Evolutionary conservation across 2,888 invertebrate genomes (phyloP), one percentile per base, ranked within the genome.

Genomic region (Resseliella maxima): DNA sequence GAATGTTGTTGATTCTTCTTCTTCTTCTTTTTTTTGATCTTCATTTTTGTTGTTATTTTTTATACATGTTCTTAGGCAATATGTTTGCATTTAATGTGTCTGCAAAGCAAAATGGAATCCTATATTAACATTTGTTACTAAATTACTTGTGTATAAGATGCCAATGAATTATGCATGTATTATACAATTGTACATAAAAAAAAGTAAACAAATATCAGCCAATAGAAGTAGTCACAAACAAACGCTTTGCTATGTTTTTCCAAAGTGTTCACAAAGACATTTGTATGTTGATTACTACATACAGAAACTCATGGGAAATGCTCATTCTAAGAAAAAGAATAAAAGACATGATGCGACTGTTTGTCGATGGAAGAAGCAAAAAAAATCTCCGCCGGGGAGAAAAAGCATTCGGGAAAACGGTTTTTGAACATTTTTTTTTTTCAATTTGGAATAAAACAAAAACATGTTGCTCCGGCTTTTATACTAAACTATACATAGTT

Each of bases 211-310:
- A n/a, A n/a, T n/a, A n/a, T n/a, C n/a, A n/a, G n/a, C n/a, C n/a
- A n/a, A 50, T 18, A 50, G 12, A 50, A 8, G 18, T 18, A 50
- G 2, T 8, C 18, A 12, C 41, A 41, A 41, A 50, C 46, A 50
- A 50, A 15, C 46, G 46, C 46, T 50, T 18, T 15, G 15, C 46
- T 15, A 50, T 8, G 15, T 18, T 2, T 15, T 15, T 41, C 41
- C 41, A 35, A 31, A 72, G 27, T n/a, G 59, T 59, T 59, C 59
- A 59, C 59, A n/a, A 59, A 59, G 59, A 59, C 59, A 59, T 59
- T 59, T 59, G 59, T 59, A 59, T 59, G 59, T 3, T 59, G 72
- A 72, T 72, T 31, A 31, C 31, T 2, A 72, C 72, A 27, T 8
- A 41, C 59, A 0, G 15, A 72, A 31, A 10, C 12, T 5, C 72